Base-by-base conservation (phyloP, 2,888 invertebrate species). In the Rotaria magnacalcarata region DNA sequence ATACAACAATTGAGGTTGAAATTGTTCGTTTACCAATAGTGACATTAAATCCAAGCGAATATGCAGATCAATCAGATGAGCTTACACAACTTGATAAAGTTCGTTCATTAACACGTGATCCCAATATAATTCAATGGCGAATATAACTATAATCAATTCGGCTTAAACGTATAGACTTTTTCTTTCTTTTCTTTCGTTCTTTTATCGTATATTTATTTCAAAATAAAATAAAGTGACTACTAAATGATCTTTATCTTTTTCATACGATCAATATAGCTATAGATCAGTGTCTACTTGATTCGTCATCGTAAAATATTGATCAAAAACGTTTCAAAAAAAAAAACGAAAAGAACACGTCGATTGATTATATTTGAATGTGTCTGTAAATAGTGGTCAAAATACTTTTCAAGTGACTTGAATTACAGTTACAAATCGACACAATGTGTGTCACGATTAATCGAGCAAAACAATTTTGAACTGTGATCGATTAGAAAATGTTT, bases 401-500 rank as follows among this genome's bases (percentile, higher is more conserved):
- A 34, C 34, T 34, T 34, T 67, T 67, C 67, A 27, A 67, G 34
- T 67, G 67, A 67, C 67, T 67, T 67, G 16, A 67, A 67, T 67
- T 67, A 67, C 67, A 67, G 16, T 41, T 67, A 67, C 34, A 34
- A 27, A 67, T 67, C 34, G 67, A 67, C 27, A 67, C 34, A 41
- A 67, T 34, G 67, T 67, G 34, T 67, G 67, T 67, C 67, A 67
- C 41, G 67, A 67, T 67, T 67, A 67, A 67, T 67, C 67, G 67
- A 34, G 67, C 67, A 67, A 41, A 67, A 67, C 67, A 34, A 19
- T 67, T 67, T 67, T 67, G 67, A 67, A 67, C 67, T 67, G 67
- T 67, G 67, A 67, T 67, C 67, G 67, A 67, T 67, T 67, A 67
- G 34, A 16, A 34, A 67, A 67, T 67, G 67, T 67, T 67, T 67